phyloP scores from a whole-genome alignment of 2,113 vertebrate genomes.

The Cichladusa arquata region DNA sequence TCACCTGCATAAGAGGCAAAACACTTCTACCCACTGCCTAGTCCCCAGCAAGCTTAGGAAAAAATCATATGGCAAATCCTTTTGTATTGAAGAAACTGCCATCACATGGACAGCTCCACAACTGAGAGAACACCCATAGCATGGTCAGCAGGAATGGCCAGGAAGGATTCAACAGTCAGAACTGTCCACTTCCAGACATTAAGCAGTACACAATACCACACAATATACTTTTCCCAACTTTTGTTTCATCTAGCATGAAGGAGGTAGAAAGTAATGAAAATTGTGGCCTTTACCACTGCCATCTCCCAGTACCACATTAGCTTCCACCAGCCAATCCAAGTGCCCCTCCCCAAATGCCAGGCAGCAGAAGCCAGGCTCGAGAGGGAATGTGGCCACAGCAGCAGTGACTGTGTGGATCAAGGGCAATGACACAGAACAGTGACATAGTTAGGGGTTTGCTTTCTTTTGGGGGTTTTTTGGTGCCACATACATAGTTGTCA shows the following conservation, averaged over 20 bases:
- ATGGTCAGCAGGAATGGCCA: background rate
- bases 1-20: background rate
- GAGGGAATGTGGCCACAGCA: background rate
- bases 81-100: background rate
- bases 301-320: background rate
- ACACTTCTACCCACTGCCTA: background rate
- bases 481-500: background rate
- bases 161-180: background rate
- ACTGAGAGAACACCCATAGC: background rate
- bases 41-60: background rate
- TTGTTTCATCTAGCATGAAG: background rate
- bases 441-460: background rate
- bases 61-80: background rate
- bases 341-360: background rate
- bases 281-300: rapidly evolving
- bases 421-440: background rate
- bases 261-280: background rate
- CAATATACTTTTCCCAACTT: background rate
- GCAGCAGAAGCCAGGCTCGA: background rate
- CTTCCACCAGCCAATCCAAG: background rate
- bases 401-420: background rate
- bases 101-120: background rate
- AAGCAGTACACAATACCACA: background rate
- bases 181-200: background rate
- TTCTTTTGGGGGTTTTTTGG: background rate